phyloP scores from a whole-genome alignment of 2,888 invertebrate species.

The Drosophila hamatofila region DNA sequence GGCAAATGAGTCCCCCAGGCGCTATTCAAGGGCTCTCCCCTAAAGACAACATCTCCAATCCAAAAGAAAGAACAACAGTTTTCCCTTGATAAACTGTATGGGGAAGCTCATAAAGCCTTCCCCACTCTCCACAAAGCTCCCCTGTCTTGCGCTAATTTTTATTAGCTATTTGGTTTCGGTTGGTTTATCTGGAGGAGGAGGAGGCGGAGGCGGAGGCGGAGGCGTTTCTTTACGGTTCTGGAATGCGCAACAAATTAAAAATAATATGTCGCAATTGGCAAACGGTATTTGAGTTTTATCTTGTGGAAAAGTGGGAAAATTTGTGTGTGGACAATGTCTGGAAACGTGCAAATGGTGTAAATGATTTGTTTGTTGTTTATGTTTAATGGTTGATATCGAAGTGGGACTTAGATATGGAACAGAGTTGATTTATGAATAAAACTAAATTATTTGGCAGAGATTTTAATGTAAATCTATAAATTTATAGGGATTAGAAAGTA shows the following conservation, averaged over 20 bases:
- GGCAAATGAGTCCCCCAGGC: conserved; percentile 41
- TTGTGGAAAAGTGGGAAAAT: conserved; percentile 28
- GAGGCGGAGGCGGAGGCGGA: neutral
- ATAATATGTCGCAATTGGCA: conserved; percentile 34
- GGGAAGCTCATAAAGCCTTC: neutral
- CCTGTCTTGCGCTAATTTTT: conserved; percentile 36
- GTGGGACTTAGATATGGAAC: neutral
- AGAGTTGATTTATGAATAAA: neutral
- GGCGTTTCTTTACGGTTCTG: neutral
- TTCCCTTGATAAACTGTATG: conserved; percentile 19
- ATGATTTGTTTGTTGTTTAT: neutral
- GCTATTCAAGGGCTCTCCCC: conserved; percentile 12
- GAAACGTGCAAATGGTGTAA: neutral
- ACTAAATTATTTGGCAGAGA: neutral
- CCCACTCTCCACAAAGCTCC: neutral
- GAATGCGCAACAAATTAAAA: conserved; percentile 32
- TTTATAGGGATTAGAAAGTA: no score
- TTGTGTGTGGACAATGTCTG: neutral
- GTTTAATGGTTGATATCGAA: neutral
- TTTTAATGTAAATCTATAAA: no score
- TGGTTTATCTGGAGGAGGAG: neutral
- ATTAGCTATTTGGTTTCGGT: conserved; percentile 40
- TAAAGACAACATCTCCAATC: neutral
- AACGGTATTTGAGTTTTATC: conserved; percentile 25
- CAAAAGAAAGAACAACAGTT: neutral